phyloP scores from a whole-genome alignment of 2,888 invertebrate species.

The Chrysodeixis includens region DNA sequence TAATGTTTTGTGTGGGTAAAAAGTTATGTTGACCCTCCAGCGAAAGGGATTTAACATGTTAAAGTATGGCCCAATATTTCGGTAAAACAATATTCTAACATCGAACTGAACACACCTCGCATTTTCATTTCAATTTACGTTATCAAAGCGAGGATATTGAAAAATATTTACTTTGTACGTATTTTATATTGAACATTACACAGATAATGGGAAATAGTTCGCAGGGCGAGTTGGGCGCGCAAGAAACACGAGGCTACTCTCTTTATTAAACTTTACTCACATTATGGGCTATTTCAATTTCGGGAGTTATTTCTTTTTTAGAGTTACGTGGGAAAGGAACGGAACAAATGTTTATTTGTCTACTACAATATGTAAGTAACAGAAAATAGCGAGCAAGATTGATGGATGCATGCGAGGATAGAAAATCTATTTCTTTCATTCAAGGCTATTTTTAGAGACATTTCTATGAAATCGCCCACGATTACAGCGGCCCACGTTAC shows the following conservation, averaged over 20 bases:
- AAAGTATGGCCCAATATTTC: conserved; percentile 8
- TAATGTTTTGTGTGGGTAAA: neutral
- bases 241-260: conserved; percentile 30
- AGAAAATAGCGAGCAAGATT: neutral
- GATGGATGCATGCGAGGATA: neutral
- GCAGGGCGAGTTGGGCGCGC: conserved; percentile 10
- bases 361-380: neutral
- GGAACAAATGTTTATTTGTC: neutral
- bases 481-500: neutral
- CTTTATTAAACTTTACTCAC: conserved; percentile 46
- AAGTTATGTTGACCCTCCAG: conserved; percentile 26
- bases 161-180: conserved; percentile 52
- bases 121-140: conserved; percentile 40
- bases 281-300: conserved; percentile 34
- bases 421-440: neutral
- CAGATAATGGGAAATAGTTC: conserved; percentile 53
- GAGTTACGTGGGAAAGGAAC: neutral
- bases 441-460: neutral
- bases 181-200: conserved; percentile 46
- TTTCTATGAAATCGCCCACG: neutral
- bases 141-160: conserved; percentile 47
- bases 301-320: conserved; percentile 39
- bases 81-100: conserved; percentile 21
- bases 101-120: conserved; percentile 25
- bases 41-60: conserved; percentile 19